phyloP scores from a whole-genome alignment of 35 echinoderm and acorn worm species.

The Holothuria glaberrima region DNA sequence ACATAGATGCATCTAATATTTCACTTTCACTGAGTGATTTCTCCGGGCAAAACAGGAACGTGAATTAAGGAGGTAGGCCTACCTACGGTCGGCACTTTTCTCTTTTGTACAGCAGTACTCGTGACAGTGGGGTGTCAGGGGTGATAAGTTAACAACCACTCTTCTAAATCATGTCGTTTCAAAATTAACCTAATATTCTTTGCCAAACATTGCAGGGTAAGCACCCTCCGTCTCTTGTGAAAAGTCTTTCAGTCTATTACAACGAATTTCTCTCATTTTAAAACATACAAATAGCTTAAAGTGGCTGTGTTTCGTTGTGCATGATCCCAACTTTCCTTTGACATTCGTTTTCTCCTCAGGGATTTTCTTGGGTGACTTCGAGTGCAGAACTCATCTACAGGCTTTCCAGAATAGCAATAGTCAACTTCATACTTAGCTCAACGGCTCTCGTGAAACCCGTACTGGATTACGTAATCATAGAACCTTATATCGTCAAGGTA shows the following conservation, averaged over 20 bases:
- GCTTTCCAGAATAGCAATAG: constrained; percentile 73
- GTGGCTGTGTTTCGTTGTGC: too few relatives aligned
- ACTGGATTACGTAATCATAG: constrained; percentile 84
- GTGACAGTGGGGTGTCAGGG: too few relatives aligned
- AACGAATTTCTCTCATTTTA: not conserved
- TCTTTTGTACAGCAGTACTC: too few relatives aligned
- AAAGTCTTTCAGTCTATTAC: not conserved
- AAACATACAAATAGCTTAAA: not conserved
- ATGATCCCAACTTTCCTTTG: not conserved
- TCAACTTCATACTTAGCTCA: constrained; percentile 82
- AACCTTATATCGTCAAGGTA: constrained; percentile 62
- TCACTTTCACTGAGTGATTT: too few relatives aligned
- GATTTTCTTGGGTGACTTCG: constrained; percentile 75
- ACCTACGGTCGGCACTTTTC: too few relatives aligned
- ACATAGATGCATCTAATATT: too few relatives aligned
- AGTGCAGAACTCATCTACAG: constrained; percentile 73
- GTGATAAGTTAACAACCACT: too few relatives aligned
- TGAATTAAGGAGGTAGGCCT: too few relatives aligned
- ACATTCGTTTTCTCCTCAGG: constrained; percentile 47
- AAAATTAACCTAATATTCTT: too few relatives aligned
- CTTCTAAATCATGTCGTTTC: too few relatives aligned
- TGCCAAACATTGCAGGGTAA: not conserved
- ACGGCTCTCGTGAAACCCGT: constrained; percentile 73
- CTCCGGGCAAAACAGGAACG: not conserved
- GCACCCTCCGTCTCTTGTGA: not conserved